phyloP scores from a whole-genome alignment of 2,888 invertebrate genomes.

The Leucozona laternaria region DNA sequence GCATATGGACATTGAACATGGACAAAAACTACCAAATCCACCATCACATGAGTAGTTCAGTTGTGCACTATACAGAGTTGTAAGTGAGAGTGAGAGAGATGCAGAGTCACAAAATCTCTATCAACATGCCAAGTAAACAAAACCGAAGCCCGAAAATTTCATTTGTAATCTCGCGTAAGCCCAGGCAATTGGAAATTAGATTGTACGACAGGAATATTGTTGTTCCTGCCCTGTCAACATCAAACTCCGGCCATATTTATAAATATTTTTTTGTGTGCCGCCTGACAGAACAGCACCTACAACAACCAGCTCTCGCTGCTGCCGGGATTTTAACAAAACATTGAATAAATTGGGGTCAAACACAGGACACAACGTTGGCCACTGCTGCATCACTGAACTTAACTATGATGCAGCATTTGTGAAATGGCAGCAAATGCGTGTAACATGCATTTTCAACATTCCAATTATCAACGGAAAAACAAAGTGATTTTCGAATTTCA shows the following conservation, averaged over 20 bases:
- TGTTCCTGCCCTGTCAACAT: slow-evolving; percentile 71
- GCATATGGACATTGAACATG: background rate
- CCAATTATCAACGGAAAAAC: slow-evolving; percentile 67
- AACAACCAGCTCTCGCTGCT: background rate
- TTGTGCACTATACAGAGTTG: too few species aligned
- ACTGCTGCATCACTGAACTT: slow-evolving; percentile 41
- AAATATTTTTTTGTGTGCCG: background rate
- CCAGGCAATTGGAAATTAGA: slow-evolving; percentile 67
- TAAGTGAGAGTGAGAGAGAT: too few species aligned
- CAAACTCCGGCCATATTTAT: slow-evolving; percentile 17
- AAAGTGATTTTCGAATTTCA: slow-evolving; percentile 55
- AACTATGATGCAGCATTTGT: slow-evolving; percentile 11
- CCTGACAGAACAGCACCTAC: background rate
- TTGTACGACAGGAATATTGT: slow-evolving; percentile 68
- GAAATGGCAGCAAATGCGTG: slow-evolving; percentile 48
- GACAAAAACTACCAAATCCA: slow-evolving; percentile 23
- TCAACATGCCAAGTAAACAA: slow-evolving; percentile 70
- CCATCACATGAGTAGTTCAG: slow-evolving; percentile 3
- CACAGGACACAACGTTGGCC: background rate
- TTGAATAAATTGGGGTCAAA: slow-evolving; percentile 52
- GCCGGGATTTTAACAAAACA: background rate
- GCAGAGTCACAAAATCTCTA: slow-evolving; percentile 29
- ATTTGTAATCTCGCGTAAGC: slow-evolving; percentile 56
- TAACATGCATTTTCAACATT: slow-evolving; percentile 72
- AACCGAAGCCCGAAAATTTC: slow-evolving; percentile 64